A percentile compares a stretch with the other conserved stretches of the same genome.
These are phyloP conservation scores for Melierax canorus DNA, from an alignment of 2,113 vertebrate species.

Conservation along the genomic window DNA sequence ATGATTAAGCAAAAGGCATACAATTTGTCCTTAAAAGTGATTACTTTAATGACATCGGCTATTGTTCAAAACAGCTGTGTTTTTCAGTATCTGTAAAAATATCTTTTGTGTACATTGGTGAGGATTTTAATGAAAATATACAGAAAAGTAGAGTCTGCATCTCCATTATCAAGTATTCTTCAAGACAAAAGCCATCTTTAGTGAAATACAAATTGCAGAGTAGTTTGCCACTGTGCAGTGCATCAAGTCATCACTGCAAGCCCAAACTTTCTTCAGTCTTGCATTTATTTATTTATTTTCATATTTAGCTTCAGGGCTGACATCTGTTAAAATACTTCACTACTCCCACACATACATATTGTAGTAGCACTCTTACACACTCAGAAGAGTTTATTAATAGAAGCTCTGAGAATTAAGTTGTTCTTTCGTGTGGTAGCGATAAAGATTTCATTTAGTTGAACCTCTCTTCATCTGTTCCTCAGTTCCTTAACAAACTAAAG, in stretches of 20 bases:
- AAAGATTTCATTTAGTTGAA: conserved; percentile 14
- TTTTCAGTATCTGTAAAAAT: neutral
- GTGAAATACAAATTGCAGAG: neutral
- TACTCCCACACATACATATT: conserved; percentile 1
- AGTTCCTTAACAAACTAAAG: conserved; percentile 21
- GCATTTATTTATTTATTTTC: conserved; percentile 44
- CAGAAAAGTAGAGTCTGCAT: neutral
- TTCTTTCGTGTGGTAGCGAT: neutral
- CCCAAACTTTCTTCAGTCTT: conserved; percentile 22
- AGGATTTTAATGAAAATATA: neutral
- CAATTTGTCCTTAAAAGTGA: conserved; percentile 68
- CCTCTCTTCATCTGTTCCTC: conserved; percentile 26
- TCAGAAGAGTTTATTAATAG: neutral
- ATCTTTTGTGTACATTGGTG: neutral
- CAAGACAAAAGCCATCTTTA: neutral
- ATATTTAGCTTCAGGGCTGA: conserved; percentile 55
- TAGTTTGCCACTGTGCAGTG: neutral
- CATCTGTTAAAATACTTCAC: conserved; percentile 58
- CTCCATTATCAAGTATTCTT: neutral
- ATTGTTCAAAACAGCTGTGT: conserved; percentile 33
- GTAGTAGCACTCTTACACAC: neutral
- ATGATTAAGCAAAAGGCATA: conserved; percentile 54
- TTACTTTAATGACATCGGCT: neutral
- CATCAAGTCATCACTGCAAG: neutral
- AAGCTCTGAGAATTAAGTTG: conserved; percentile 43